Evolutionary conservation across 2,888 invertebrate species (phyloP), one percentile per base, ranked within the genome.

Genomic region (Xestobium rufovillosum): DNA sequence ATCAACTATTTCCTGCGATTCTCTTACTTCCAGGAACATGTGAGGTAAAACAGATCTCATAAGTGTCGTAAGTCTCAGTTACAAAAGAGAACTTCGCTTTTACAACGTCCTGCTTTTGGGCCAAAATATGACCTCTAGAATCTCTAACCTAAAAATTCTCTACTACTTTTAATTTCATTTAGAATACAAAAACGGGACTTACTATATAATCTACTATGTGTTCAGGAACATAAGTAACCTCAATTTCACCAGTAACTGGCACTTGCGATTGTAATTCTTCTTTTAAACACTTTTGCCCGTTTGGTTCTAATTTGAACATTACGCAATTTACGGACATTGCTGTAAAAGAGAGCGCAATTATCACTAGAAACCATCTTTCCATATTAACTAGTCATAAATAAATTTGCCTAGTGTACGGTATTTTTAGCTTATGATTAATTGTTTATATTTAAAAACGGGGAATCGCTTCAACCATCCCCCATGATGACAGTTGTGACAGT

Each of bases 21-120:
- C n/a, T n/a, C 76, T 72, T 76, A 89, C 90, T 80, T 65, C 72
- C 74, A 48, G 80, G 80, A 43, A 90, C 83, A 67, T 81, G 80
- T 1, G 90, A 89, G 47, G 76, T 78, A 63, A 98, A 92, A 66
- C 98, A 99, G 41, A 97, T 86, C 74, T 98, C 97, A 68, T 91
- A 97, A 39, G 87, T 86, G 65, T 98, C 97, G 64, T 89, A 90
- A 36, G 84, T 86, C 65, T 98, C 97, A 0, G 96, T 94, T 39
- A 90, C 91, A 68, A 98, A 97, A 39, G 94, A 88, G 68, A 98
- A 96, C 60, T 94, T 96, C 47, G 94, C 96, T 65, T 87, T 88
- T 6, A 73, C 74, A 48, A 90, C 80, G 50, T 86, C 80, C 51
- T 95, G 91, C 59, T 91, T 85, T 56, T 89, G 85, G 34, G 89